Conservation (phyloP, 2,113 vertebrate genomes). For the Egretta garzetta region DNA sequence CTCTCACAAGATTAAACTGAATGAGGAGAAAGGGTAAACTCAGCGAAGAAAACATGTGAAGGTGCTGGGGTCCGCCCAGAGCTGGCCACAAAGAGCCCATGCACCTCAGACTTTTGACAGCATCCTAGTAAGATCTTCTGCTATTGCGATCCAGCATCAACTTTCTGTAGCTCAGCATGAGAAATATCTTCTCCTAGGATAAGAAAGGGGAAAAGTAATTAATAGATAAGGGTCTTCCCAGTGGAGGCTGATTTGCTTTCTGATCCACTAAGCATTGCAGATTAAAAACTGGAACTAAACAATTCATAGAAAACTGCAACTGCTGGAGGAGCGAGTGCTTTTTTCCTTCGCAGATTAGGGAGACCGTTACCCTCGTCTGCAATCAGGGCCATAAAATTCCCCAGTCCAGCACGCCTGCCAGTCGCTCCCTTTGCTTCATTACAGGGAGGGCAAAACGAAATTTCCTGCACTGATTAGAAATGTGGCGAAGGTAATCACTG, state of each 20-base stretch:
- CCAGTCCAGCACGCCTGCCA: background rate
- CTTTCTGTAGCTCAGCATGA: background rate
- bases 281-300: background rate
- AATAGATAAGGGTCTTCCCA: conserved; percentile 38
- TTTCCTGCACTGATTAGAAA: background rate
- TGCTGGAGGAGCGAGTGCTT: background rate
- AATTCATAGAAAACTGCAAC: background rate
- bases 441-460: background rate
- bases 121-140: background rate
- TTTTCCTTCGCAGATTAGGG: background rate
- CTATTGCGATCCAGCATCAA: background rate
- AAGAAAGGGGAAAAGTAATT: conserved; percentile 27
- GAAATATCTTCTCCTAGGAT: background rate
- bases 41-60: background rate
- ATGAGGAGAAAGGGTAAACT: background rate
- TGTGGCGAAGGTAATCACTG: background rate
- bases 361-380: background rate
- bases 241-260: background rate
- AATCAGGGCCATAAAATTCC: background rate
- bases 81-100: background rate
- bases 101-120: background rate
- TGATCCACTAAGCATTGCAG: background rate
- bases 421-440: background rate
- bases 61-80: background rate
- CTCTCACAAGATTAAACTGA: background rate